These are phyloP conservation scores for Rhagonycha fulva DNA, from an alignment of 2,888 invertebrate genomes.

Conservation along the genomic window DNA sequence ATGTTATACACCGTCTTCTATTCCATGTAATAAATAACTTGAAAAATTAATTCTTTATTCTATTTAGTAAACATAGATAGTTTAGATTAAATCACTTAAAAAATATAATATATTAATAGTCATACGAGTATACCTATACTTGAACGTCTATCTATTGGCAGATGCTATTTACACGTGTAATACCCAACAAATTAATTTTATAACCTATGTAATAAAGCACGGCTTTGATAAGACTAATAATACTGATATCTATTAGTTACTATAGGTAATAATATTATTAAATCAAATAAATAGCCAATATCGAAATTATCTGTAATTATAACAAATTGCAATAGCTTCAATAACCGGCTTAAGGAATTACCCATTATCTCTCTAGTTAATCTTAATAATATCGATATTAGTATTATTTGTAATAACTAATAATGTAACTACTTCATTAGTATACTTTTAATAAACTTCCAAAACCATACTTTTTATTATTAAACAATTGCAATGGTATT, in stretches of 20 bases:
- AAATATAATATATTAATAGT: slow-evolving; percentile 22
- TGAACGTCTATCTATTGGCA: slow-evolving; percentile 26
- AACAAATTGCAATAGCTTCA: neutral
- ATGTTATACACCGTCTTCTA: neutral
- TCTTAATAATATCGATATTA: neutral
- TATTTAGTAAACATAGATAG: neutral
- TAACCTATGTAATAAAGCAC: slow-evolving; percentile 26
- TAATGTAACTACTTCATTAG: neutral
- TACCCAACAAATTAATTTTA: slow-evolving; percentile 30
- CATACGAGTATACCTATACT: slow-evolving; percentile 12
- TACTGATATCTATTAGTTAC: neutral
- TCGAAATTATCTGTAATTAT: neutral
- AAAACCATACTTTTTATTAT: neutral
- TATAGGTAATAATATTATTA: neutral
- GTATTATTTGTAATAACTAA: neutral
- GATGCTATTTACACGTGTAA: slow-evolving; percentile 24
- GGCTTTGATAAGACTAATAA: slow-evolving; percentile 19
- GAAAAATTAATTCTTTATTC: neutral
- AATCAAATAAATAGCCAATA: neutral
- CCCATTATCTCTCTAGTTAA: neutral
- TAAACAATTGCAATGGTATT: neutral
- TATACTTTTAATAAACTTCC: neutral
- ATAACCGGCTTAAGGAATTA: neutral
- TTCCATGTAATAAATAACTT: neutral
- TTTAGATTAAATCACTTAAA: slow-evolving; percentile 20